phyloP scores from a whole-genome alignment of 2,888 invertebrate species.

The Drosophila gaucha region DNA sequence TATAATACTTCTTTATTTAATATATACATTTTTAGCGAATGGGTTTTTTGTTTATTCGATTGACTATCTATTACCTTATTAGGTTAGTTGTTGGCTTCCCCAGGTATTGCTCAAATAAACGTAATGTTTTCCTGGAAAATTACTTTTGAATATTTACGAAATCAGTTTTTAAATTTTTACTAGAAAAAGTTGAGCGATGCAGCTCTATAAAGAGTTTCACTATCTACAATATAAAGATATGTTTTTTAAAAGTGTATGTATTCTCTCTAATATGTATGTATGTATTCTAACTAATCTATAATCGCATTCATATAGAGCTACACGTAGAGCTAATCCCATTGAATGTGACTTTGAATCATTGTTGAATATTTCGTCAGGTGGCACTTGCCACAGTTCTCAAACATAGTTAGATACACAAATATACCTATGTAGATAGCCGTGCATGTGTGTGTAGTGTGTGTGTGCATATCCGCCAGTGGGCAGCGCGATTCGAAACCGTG shows the following conservation, averaged over 20 bases:
- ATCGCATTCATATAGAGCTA: constrained; percentile 4
- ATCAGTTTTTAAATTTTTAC: background rate
- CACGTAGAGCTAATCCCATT: constrained; percentile 29
- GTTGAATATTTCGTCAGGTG: constrained; percentile 63
- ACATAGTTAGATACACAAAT: constrained; percentile 5
- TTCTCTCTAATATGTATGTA: background rate
- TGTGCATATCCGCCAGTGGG: constrained; percentile 70
- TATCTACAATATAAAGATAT: background rate
- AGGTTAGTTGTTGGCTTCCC: background rate
- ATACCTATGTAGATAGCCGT: constrained; percentile 1
- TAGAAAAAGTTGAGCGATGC: background rate
- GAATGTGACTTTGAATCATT: constrained; percentile 27
- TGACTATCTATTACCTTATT: background rate
- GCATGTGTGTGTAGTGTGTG: constrained; percentile 9
- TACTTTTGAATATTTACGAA: background rate
- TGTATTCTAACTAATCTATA: background rate
- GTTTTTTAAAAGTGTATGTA: background rate
- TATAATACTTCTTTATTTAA: too few species aligned
- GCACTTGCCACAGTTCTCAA: constrained; percentile 54
- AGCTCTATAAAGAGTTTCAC: constrained; percentile 2
- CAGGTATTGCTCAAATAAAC: background rate
- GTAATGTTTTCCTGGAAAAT: background rate
- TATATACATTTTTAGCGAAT: too few species aligned
- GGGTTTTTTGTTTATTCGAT: too few species aligned
- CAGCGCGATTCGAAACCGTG: constrained; percentile 71